Conservation (phyloP, 2,113 vertebrate genomes). For the Pomatostomus ruficeps region DNA sequence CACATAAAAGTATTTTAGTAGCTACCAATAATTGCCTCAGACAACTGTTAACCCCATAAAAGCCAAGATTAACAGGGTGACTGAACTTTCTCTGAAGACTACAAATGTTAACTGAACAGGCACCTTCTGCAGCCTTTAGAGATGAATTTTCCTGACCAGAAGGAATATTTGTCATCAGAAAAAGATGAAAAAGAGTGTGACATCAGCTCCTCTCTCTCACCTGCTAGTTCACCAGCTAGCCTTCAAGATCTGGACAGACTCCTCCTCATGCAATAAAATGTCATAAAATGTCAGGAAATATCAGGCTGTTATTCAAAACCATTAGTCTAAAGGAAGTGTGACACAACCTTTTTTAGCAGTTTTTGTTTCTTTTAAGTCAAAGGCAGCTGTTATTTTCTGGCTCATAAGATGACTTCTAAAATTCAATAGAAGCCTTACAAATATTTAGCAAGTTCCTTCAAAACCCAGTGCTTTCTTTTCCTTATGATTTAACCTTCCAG, state of each 20-base stretch:
- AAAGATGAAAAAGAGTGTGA: not conserved
- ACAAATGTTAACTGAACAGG: not conserved
- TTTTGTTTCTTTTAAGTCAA: not conserved
- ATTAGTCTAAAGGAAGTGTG: conserved; percentile 38
- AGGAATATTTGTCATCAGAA: not conserved
- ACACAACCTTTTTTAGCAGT: not conserved
- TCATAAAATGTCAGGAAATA: conserved; percentile 32
- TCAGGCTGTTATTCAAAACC: conserved; percentile 29
- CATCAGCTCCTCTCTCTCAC: not conserved
- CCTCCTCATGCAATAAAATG: conserved; percentile 10
- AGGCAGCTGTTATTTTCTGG: conserved; percentile 67
- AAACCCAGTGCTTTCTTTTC: not conserved
- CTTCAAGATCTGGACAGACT: not conserved
- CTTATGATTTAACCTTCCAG: conserved; percentile 1
- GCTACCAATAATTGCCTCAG: not conserved
- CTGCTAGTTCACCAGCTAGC: not conserved
- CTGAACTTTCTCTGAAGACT: not conserved
- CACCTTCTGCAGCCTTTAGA: not conserved
- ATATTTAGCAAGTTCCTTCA: conserved; percentile 37
- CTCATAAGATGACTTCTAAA: conserved; percentile 25
- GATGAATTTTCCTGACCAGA: not conserved
- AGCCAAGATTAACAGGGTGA: not conserved
- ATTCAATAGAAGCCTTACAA: conserved; percentile 47
- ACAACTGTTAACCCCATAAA: not conserved
- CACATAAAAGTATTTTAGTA: not conserved